Percentiles rank a stretch among this genome's conserved stretches.
These are phyloP conservation scores for Pomatorhinus ruficollis DNA, from an alignment of 2,113 vertebrate species.

Conservation along the genomic window DNA sequence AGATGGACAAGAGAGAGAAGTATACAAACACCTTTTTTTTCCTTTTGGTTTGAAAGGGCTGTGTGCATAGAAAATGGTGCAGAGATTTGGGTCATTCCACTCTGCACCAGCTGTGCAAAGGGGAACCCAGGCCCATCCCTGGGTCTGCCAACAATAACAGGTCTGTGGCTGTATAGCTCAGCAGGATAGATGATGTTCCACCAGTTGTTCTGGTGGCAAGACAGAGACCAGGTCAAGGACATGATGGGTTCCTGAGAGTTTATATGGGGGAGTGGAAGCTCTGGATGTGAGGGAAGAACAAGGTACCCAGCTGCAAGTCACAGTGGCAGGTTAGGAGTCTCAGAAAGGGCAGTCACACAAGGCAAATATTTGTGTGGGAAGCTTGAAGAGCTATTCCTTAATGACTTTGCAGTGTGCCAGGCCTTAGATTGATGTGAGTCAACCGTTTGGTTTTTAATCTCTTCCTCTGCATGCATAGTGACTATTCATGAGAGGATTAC, in stretches of 20 bases:
- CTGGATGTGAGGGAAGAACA: background rate
- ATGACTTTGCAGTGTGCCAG: background rate
- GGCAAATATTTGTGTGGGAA: background rate
- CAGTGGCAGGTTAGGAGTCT: background rate
- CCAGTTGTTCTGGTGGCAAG: background rate
- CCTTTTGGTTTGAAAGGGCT: background rate
- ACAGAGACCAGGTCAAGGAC: background rate
- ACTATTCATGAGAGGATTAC: constrained; percentile 6
- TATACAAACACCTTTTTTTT: background rate
- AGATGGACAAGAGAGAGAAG: background rate
- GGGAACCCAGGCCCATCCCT: background rate
- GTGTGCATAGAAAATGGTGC: background rate
- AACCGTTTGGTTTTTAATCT: constrained; percentile 9
- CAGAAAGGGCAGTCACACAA: background rate
- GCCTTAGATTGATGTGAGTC: background rate
- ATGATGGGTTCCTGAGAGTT: background rate
- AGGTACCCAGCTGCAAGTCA: background rate
- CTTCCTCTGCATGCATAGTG: background rate
- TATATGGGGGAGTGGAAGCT: background rate
- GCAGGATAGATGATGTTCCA: background rate
- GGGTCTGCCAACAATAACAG: background rate
- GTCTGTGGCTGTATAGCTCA: background rate
- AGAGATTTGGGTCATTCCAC: background rate
- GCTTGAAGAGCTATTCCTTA: background rate
- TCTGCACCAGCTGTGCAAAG: background rate